A percentile compares a stretch with the other conserved stretches of the same genome.
Evolutionary conservation across 2,113 vertebrate genomes (phyloP).

Genomic region (Prionailurus viverrinus): DNA sequence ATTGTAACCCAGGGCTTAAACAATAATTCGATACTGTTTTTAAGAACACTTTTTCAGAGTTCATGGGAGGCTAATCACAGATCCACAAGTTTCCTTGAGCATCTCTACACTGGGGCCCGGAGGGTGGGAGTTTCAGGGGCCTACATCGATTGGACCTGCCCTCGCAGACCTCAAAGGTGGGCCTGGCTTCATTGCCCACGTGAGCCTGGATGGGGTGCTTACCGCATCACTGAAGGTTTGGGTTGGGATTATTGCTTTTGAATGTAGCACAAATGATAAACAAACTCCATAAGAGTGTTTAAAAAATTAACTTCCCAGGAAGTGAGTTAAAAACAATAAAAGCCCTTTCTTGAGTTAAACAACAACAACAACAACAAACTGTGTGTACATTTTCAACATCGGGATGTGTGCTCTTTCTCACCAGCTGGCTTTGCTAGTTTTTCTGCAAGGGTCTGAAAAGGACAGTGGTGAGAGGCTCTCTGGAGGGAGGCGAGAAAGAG

Average conservation of each 20-base stretch:
- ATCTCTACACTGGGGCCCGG: background rate
- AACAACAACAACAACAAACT: background rate
- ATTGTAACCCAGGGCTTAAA: constrained; percentile 56
- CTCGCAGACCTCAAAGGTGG: background rate
- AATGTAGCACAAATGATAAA: constrained; percentile 67
- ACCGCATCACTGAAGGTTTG: background rate
- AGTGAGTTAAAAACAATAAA: constrained; percentile 82
- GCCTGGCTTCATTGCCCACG: background rate
- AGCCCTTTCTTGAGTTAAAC: constrained; percentile 71
- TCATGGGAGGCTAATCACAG: background rate
- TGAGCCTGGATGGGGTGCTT: background rate
- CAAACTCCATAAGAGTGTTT: constrained; percentile 75
- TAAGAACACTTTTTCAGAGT: constrained; percentile 71
- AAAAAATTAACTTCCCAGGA: constrained; percentile 82
- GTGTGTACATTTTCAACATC: background rate
- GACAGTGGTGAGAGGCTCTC: background rate
- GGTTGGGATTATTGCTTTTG: background rate
- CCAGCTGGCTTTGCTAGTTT: background rate
- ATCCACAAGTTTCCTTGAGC: background rate
- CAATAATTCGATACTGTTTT: background rate
- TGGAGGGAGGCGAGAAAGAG: background rate
- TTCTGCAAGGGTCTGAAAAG: background rate
- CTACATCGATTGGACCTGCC: accelerated
- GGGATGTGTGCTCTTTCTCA: background rate
- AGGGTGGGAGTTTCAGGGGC: background rate